These are phyloP conservation scores for Poecilia wingei DNA, from an alignment of 2,797 vertebrate genomes.

Conservation along the genomic window DNA sequence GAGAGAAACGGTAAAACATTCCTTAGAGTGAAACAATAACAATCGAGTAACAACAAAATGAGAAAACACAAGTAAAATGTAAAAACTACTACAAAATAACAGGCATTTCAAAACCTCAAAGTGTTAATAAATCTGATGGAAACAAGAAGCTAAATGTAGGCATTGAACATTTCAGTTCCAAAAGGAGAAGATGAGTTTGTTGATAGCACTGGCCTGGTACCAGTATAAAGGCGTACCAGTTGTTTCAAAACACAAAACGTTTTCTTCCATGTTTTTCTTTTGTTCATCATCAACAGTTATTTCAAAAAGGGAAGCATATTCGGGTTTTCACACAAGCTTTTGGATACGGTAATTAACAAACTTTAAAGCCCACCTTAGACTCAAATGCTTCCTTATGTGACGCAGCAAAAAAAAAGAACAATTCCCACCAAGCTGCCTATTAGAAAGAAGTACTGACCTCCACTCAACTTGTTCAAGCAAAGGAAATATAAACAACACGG, in stretches of 20 bases:
- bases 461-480: neutral
- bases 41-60: neutral
- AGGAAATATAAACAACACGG: neutral
- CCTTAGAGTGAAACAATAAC: neutral
- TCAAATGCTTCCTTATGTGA: neutral
- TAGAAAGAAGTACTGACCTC: neutral
- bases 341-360: neutral
- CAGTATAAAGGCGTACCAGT: neutral
- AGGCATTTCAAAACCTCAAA: neutral
- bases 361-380: neutral
- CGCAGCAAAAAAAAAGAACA: neutral
- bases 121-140: neutral
- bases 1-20: neutral
- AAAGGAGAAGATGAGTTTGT: neutral
- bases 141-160: neutral
- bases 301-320: neutral
- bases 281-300: neutral
- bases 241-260: neutral
- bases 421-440: neutral
- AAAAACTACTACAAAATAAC: neutral
- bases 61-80: neutral
- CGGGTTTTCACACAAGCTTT: neutral
- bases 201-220: neutral
- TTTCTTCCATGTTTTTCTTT: neutral
- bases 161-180: neutral